Evolutionary conservation across 1,140 invertebrate species (phyloP), one percentile per base, ranked within the genome.

Genomic region (Drosophila funebris): DNA sequence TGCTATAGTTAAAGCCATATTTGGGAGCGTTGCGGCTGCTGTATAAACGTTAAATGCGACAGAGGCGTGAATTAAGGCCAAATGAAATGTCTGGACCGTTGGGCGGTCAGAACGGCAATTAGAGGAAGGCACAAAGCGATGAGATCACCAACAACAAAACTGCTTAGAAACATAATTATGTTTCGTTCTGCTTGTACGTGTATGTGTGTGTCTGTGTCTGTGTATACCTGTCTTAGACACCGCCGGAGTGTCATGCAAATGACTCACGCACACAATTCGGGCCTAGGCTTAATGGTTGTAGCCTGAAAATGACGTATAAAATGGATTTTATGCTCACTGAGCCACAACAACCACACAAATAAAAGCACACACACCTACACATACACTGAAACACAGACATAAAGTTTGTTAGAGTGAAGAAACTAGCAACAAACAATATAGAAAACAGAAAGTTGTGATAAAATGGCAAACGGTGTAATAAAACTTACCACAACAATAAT

Each of bases 41-140:
- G 36, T 53, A 20, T 36, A 48, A 50, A 36, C 14, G 16, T 13
- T 44, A 41, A 57, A 58, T n/a, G 29, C 48, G 43, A 73, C 60
- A 87, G 60, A 80, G 82, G 82, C 83, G 82, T 82, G 67, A 82
- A 82, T 82, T 87, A 87, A 88, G 82, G 82, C 80, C 62, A 77
- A 50, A 56, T 52, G 39, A 27, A 31, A 66, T 77, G 81, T 50
- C 41, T 73, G 56, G 43, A 50, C 77, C 60, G 73, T 73, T 64
- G 57, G 37, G 52, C 31, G 56, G 11, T 27, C 13, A 46, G 29
- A 53, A 67, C 54, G 11, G 54, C 61, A 71, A 71, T 64, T 71
- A 71, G 69, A 14, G 52, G 62, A 66, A 72, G 43, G 16, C 68
- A 52, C 14, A 22, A n/a, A 31, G 46, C 57, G 56, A 69, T 73